Base-by-base conservation (phyloP, 2,797 vertebrate species). In the Agapornis canus region DNA sequence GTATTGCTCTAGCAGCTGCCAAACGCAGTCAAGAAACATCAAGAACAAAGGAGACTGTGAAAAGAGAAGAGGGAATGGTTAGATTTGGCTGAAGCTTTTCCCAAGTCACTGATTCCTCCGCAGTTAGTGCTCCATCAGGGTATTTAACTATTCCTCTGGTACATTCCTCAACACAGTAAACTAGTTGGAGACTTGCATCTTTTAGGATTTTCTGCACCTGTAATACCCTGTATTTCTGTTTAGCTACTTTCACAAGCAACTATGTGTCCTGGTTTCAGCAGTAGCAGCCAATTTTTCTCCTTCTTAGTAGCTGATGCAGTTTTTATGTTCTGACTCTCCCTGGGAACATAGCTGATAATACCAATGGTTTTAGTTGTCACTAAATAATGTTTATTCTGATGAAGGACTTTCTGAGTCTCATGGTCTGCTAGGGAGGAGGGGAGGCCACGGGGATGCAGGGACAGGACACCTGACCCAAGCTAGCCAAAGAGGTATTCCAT, bases 21-120 rank as follows among this genome's bases (percentile, higher is more conserved):
- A 99, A 25, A 99, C 98, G 31, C 99, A 99, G 97, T 99, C 99
- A 96, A 99, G 97, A 97, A 99, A 99, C 68, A 99, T 98, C 96
- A 99, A 86, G 97, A 99, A 99, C 96, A 99, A 93, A 4, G 99
- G 99, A 51, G 98, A 99, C 99, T 99, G 90, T 59, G 56, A 71
- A 82, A 91, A 42, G 66, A 92, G 94, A 40, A 40, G 32, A 89
- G 25, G 85, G 12, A 43, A 61, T 29, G 13, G 32, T 26, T n/a
- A 79, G 42, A 57, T 37, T 42, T 71, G 61, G 39, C 18, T 4
- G 5, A 10, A 43, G 43, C 21, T 56, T 59, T 91, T 68, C 75
- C 29, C 45, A 73, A 26, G 16, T 35, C 26, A 52, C 16, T 8
- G 4, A 9, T 48, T 66, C 66, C 32, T 39, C 9, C 64, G 48